Evolutionary conservation across 2,888 invertebrate genomes (phyloP).

Genomic region (Sericinus montela): DNA sequence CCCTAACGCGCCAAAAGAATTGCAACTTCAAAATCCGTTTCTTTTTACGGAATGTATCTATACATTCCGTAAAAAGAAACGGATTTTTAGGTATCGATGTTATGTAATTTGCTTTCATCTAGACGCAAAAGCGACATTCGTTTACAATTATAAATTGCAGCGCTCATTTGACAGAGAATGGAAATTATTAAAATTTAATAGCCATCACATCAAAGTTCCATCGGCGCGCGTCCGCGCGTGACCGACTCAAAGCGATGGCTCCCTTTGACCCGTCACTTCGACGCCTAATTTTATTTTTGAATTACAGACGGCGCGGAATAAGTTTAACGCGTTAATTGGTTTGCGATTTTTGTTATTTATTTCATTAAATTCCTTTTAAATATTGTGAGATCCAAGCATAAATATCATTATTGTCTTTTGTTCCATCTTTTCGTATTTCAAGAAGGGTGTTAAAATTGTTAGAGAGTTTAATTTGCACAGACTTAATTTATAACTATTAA

Average conservation of each 20-base stretch:
- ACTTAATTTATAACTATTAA: too few relatives aligned
- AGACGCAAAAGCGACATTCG: constrained; percentile 6
- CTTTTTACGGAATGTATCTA: too few relatives aligned
- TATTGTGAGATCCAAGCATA: neutral
- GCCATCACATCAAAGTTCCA: constrained; percentile 33
- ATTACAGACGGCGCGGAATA: constrained; percentile 24
- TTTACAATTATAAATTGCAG: constrained; percentile 25
- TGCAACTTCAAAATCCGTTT: too few relatives aligned
- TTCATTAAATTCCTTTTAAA: neutral
- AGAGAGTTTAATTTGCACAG: too few relatives aligned
- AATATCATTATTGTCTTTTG: neutral
- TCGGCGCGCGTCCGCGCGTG: constrained; percentile 40
- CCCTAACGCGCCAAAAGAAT: too few relatives aligned
- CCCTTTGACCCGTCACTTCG: constrained; percentile 46
- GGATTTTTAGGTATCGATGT: too few relatives aligned
- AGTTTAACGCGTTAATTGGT: constrained; percentile 28
- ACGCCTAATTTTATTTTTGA: constrained; percentile 33
- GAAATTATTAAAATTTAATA: constrained; percentile 55
- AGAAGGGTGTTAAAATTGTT: too few relatives aligned
- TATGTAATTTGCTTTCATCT: neutral
- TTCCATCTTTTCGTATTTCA: too few relatives aligned
- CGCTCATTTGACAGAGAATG: constrained; percentile 44
- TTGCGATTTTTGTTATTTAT: constrained; percentile 14
- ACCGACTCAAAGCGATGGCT: constrained; percentile 50
- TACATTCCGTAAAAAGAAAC: too few relatives aligned